Evolutionary conservation across 1,140 invertebrate species (phyloP), one percentile per base, ranked within the genome.

Genomic region (Mactra quadrangularis): DNA sequence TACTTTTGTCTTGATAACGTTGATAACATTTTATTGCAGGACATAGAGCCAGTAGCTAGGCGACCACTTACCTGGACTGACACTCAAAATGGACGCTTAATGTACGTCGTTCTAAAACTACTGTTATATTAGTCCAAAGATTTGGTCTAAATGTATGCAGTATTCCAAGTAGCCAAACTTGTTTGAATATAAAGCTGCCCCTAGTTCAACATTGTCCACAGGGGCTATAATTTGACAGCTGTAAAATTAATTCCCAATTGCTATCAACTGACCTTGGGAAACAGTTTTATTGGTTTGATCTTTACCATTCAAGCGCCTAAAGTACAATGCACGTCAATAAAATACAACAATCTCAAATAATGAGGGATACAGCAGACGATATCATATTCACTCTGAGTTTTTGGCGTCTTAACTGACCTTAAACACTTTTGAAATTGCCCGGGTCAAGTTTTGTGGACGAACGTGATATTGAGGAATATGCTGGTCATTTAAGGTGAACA

Each of bases 331-430:
- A 22, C 35, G 17, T 27, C 53, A 57, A 74, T 74, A 74, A 74
- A 74, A 57, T 59, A 74, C 53, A 74, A 74, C n/a, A 41, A 57
- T 57, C 15, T 74, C 53, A 29, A 74, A 59, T 57, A 74, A 57
- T 55, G 13, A 19, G 15, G 52, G 71, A 22, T 15, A 15, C 17
- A 29, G 35, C n/a, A 74, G 55, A 59, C 55, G 71, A 31, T 59
- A 74, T 74, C 53, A 33, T 1, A 59, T 35, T 22, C 38, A 15
- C 52, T n/a, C 31, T 35, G 33, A 59, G 53, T 31, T 52, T 53
- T 2, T 74, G 71, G 59, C 71, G 59, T 59, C 52, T 31, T 11
- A 22, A 59, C 27, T 68, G 33, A 68, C 64, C 64, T 31, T 57
- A 68, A 25, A 50, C 45, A 25, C 38, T 41, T 41, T 68, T 7